Conservation (phyloP, 2,113 vertebrate genomes). For the Antechinus flavipes region DNA sequence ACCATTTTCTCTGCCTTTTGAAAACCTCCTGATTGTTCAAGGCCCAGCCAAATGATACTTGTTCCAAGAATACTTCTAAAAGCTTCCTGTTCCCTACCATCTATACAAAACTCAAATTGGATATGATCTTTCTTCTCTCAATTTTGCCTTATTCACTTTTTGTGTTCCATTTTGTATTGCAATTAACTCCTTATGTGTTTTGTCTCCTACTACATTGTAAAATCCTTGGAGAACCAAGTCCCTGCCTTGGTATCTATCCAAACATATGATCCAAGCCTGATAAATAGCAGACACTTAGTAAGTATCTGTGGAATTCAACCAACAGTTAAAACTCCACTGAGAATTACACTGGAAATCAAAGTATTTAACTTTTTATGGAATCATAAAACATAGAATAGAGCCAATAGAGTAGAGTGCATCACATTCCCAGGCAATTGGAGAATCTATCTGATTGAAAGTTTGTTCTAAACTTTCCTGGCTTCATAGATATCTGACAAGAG, state of each 20-base stretch:
- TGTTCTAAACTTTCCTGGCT: neutral
- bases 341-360: neutral
- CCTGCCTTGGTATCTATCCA: neutral
- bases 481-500: neutral
- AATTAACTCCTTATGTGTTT: neutral
- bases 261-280: neutral
- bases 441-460: neutral
- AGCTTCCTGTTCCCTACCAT: neutral
- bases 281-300: neutral
- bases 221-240: neutral
- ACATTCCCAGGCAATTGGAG: neutral
- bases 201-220: neutral
- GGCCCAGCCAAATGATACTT: neutral
- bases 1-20: neutral
- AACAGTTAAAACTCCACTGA: neutral
- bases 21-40: neutral
- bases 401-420: neutral
- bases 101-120: neutral
- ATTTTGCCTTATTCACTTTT: neutral
- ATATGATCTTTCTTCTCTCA: neutral
- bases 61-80: neutral
- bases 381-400: neutral
- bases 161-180: neutral
- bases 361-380: neutral
- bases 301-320: neutral